Conservation (phyloP, 1,140 invertebrate species). For the Doryteuthis pealeii region DNA sequence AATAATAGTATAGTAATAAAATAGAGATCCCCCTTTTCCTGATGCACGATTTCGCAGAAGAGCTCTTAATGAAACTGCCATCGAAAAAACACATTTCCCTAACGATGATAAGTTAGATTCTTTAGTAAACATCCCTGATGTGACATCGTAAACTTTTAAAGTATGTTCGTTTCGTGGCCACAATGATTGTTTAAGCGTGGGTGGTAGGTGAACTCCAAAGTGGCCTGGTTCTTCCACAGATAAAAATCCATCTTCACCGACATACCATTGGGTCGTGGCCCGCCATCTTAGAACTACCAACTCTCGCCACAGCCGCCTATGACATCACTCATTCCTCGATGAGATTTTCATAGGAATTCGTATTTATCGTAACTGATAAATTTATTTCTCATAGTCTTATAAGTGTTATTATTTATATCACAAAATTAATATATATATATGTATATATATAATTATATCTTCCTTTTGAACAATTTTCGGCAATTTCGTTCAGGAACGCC, state of each 20-base stretch:
- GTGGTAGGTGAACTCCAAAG: constrained; percentile 77
- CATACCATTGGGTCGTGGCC: constrained; percentile 55
- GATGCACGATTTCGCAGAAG: too few species aligned
- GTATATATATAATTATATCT: background rate
- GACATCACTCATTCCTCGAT: constrained; percentile 40
- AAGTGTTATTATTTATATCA: too few species aligned
- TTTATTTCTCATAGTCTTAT: too few species aligned
- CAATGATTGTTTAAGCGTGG: constrained; percentile 86
- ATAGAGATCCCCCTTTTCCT: too few species aligned
- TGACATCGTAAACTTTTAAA: constrained; percentile 85
- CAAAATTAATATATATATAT: too few species aligned
- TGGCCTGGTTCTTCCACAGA: constrained; percentile 49
- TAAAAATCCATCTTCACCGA: constrained; percentile 59
- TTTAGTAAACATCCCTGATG: constrained; percentile 80
- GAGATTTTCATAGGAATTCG: background rate
- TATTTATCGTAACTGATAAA: too few species aligned
- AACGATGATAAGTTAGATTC: constrained; percentile 74
- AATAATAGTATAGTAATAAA: too few species aligned
- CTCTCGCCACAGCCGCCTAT: constrained; percentile 23
- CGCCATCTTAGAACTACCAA: constrained; percentile 48
- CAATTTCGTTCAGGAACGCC: constrained; percentile 4
- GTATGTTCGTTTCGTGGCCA: constrained; percentile 76
- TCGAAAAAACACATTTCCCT: constrained; percentile 10
- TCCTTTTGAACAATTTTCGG: background rate
- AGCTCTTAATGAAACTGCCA: too few species aligned